A percentile compares a stretch with the other conserved stretches of the same genome.
These are phyloP conservation scores for Alectura lathami DNA, from an alignment of 2,113 vertebrate species.

Conservation along the genomic window DNA sequence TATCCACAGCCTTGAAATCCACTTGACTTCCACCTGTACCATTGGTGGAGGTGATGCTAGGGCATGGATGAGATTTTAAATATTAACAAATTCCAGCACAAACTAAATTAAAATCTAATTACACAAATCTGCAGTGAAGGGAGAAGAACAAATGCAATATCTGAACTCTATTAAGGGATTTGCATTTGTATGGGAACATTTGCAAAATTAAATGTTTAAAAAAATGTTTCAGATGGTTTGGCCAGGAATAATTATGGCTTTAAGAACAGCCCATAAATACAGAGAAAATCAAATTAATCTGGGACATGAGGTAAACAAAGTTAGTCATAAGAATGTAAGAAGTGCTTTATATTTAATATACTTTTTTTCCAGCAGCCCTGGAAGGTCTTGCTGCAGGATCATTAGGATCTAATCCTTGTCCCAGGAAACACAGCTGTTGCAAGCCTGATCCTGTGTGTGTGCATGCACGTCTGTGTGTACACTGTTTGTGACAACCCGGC, in stretches of 20 bases:
- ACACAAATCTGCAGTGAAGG: background rate
- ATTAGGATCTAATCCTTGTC: conserved; percentile 3
- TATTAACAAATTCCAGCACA: background rate
- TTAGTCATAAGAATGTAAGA: background rate
- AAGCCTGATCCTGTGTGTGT: background rate
- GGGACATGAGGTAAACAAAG: background rate
- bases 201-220: conserved; percentile 25
- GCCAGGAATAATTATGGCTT: background rate
- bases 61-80: background rate
- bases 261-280: conserved; percentile 2
- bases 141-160: background rate
- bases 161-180: conserved; percentile 16
- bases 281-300: conserved; percentile 9
- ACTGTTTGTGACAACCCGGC: background rate
- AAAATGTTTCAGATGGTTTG: conserved; percentile 5
- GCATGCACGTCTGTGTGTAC: background rate
- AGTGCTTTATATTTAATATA: background rate
- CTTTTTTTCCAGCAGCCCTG: background rate
- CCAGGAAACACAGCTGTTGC: background rate
- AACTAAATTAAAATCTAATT: conserved; percentile 23
- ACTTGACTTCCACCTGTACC: background rate
- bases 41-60: background rate
- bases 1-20: background rate
- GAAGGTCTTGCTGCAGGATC: background rate
- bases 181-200: background rate